Base-by-base conservation (phyloP, 2,113 vertebrate genomes). In the Maccullochella peelii region DNA sequence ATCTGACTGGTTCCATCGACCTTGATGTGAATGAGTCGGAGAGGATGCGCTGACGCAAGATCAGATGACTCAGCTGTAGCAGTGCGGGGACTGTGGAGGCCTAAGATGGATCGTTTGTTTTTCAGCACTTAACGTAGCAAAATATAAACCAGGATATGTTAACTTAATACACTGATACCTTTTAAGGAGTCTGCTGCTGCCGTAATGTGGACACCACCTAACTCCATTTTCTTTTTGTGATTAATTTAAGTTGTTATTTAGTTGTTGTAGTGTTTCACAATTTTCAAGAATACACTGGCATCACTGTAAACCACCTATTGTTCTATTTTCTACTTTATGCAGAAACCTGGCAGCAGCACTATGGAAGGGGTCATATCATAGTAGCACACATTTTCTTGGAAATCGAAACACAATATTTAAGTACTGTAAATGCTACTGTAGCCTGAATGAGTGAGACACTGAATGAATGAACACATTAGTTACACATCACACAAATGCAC, bases 371-470 rank as follows among this genome's bases (percentile, higher is more conserved):
- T 85, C 83, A 59, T 79, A 57, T 83, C 79, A 90, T 68, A 70
- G 93, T 93, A 93, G 93, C 93, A 93, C 73, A 79, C 87, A 73
- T 81, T 84, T 84, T 88, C 54, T 74, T 86, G 77, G 75, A 44
- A 62, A 65, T 87, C 44, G 6, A 57, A 80, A 82, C 85, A 78
- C 50, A 80, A 79, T 76, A 79, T 92, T 79, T 85, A 83, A 90
- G 91, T 91, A 94, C 90, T 94, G 93, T 93, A 93, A 89, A 90
- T 73, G 84, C 82, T 88, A 87, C 89, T 92, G 94, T 94, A 94
- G 91, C 91, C 80, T 77, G 93, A 88, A 77, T 88, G 90, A 90
- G 15, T 90, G 92, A 87, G 44, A 89, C 80, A 73, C 71, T 82
- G 86, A 89, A 74, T 83, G 91, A 89, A 77, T 77, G 85, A 88